Percentiles rank a stretch among this genome's conserved stretches.
phyloP scores from a whole-genome alignment of 2,113 vertebrate genomes.

The Indicator indicator region DNA sequence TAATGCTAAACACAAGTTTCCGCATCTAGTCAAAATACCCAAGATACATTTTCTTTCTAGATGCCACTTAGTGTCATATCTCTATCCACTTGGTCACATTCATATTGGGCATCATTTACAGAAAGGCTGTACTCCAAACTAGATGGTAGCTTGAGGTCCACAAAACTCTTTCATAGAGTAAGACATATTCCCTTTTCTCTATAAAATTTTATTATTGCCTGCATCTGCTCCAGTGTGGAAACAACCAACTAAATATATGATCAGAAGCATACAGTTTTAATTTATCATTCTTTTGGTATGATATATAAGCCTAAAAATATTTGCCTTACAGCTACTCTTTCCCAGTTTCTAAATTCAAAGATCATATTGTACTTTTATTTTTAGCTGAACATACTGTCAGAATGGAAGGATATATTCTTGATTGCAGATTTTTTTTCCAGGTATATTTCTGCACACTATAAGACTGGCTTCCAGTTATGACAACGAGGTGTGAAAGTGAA shows the following conservation, averaged over 20 bases:
- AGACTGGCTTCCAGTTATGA: neutral
- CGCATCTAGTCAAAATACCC: neutral
- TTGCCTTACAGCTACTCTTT: neutral
- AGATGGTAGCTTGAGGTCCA: neutral
- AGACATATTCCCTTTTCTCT: neutral
- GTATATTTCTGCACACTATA: neutral
- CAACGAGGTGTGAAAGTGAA: neutral
- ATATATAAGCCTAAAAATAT: neutral
- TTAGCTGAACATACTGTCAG: neutral
- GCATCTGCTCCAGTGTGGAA: neutral
- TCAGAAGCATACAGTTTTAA: neutral
- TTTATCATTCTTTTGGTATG: neutral
- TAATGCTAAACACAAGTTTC: neutral
- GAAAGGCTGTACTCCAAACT: neutral
- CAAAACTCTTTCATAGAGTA: neutral
- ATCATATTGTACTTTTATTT: neutral
- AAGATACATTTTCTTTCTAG: neutral
- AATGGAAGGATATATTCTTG: neutral
- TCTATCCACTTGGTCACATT: neutral
- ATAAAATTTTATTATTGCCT: neutral
- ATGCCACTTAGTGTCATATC: neutral
- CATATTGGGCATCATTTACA: neutral
- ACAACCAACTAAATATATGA: neutral
- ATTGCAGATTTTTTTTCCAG: neutral
- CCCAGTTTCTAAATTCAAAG: neutral